Conservation (phyloP, 2,888 invertebrate genomes). For the Himalopsyche kuldschensis region DNA sequence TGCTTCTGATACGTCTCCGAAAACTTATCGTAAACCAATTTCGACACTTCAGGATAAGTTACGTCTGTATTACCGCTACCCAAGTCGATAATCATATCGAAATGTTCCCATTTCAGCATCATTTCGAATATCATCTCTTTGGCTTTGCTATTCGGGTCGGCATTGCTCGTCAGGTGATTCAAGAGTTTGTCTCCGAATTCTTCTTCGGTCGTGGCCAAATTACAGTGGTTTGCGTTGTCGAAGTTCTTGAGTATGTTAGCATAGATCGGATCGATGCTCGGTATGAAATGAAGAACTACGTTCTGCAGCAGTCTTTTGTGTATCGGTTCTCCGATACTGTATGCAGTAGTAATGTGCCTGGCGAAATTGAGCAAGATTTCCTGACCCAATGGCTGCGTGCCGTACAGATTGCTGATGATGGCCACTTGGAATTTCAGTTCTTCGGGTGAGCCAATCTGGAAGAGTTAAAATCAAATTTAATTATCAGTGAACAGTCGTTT, state of each 20-base stretch:
- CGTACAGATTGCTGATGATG: slow-evolving; percentile 81
- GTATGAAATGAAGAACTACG: slow-evolving; percentile 79
- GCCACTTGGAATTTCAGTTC: slow-evolving; percentile 82
- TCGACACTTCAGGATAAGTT: slow-evolving; percentile 53
- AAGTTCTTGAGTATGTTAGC: slow-evolving; percentile 47
- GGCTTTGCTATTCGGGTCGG: slow-evolving; percentile 52
- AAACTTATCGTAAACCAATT: slow-evolving; percentile 54
- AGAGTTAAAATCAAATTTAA: slow-evolving; percentile 23
- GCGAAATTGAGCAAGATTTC: slow-evolving; percentile 82
- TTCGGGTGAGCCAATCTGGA: slow-evolving; percentile 75
- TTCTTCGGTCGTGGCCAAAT: slow-evolving; percentile 49
- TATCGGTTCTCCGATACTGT: slow-evolving; percentile 67
- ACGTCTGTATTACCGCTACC: slow-evolving; percentile 74
- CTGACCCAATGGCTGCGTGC: slow-evolving; percentile 79
- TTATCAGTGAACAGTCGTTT: neutral
- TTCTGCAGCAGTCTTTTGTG: slow-evolving; percentile 68
- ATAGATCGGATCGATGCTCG: slow-evolving; percentile 55
- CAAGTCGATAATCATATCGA: slow-evolving; percentile 73
- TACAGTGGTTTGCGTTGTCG: slow-evolving; percentile 49
- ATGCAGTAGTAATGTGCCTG: slow-evolving; percentile 76
- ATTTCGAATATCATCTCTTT: slow-evolving; percentile 65
- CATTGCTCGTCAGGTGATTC: slow-evolving; percentile 50
- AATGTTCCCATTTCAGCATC: slow-evolving; percentile 67
- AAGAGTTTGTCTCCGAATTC: slow-evolving; percentile 72
- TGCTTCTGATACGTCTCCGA: slow-evolving; percentile 54